Percentiles rank a stretch among this genome's conserved stretches.
These are phyloP conservation scores for Sycophila texana DNA, from an alignment of 2,888 invertebrate genomes.

Conservation along the genomic window DNA sequence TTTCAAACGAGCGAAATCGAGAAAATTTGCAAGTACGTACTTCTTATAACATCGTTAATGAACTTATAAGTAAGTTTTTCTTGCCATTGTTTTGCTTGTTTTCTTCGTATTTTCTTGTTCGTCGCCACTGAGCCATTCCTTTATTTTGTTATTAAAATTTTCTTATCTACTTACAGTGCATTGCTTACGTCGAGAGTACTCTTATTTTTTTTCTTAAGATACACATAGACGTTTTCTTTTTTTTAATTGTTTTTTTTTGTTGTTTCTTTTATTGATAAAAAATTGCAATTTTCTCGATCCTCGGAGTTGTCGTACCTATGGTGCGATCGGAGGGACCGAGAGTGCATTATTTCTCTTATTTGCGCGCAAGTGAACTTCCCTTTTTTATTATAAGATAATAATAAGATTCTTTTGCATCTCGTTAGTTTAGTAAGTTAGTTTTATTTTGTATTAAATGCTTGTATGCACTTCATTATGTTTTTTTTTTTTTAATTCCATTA, in stretches of 20 bases:
- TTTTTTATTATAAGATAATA: conserved; percentile 46
- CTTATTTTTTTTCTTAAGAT: conserved; percentile 44
- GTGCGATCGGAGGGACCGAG: not conserved
- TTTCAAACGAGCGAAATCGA: conserved; percentile 26
- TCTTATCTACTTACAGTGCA: conserved; percentile 52
- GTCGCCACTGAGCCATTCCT: conserved; percentile 3
- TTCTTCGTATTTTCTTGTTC: not conserved
- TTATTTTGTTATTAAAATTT: conserved; percentile 40
- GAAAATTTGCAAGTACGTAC: not conserved
- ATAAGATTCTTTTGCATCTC: conserved; percentile 27
- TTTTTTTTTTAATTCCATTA: conserved; percentile 39
- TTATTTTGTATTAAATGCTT: conserved; percentile 42
- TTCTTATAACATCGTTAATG: conserved; percentile 6
- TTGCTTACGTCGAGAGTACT: conserved; percentile 55
- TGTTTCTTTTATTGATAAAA: conserved; percentile 48
- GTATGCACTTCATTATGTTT: conserved; percentile 17
- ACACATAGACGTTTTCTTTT: conserved; percentile 52
- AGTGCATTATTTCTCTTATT: conserved; percentile 30
- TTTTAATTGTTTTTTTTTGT: conserved; percentile 35
- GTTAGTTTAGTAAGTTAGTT: conserved; percentile 36
- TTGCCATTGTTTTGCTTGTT: not conserved
- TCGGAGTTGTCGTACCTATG: conserved; percentile 15
- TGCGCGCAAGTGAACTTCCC: conserved; percentile 38
- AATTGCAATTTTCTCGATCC: conserved; percentile 32
- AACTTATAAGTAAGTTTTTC: conserved; percentile 18